Evolutionary conservation across 2,797 vertebrate genomes (phyloP), one percentile per base, ranked within the genome.

Genomic region (Arvicola amphibius): DNA sequence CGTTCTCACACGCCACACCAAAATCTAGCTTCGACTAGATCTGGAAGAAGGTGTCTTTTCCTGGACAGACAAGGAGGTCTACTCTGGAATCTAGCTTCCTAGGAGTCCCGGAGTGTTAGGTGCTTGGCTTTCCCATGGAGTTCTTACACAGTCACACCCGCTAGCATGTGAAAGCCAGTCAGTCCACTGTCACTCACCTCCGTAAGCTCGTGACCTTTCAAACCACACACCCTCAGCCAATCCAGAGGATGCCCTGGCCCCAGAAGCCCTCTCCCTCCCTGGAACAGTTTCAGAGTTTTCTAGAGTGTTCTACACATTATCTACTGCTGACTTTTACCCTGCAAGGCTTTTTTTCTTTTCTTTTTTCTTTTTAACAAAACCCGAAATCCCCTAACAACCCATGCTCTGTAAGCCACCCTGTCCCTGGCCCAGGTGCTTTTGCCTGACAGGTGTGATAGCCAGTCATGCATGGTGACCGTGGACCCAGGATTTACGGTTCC

Each of bases 11-110:
- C 6, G 1, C 43, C 7, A 11, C 10, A 12, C 40, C 17, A 5
- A 95, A 92, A 73, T 85, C 46, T 81, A 88, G 46, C 32, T 91
- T 78, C 80, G 65, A 4, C 43, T 74, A 29, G 59, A 77, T 48
- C 40, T 88, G 29, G 40, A 34, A 77, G 71, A n/a, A 96, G 53
- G 67, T 13, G 43, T 96, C 63, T 37, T 95, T 63, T 90, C n/a
- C 37, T 13, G n/a, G n/a, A 74, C 69, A 65, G 46, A 19, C n/a
- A 73, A 67, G 43, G 80, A 29, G 51, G 16, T 91, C 48, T 95
- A 40, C 59, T 91, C 61, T 46, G 53, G 48, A 67, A 91, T 61
- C 32, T 29, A 83, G 40, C 7, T 56, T 91, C 76, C 37, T 77
- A 6, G 43, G 61, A 91, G n/a, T 23, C 21, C 13, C 59, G 32